Evolutionary conservation across 2,888 invertebrate genomes (phyloP).

Genomic region (Diarsia dahlii): DNA sequence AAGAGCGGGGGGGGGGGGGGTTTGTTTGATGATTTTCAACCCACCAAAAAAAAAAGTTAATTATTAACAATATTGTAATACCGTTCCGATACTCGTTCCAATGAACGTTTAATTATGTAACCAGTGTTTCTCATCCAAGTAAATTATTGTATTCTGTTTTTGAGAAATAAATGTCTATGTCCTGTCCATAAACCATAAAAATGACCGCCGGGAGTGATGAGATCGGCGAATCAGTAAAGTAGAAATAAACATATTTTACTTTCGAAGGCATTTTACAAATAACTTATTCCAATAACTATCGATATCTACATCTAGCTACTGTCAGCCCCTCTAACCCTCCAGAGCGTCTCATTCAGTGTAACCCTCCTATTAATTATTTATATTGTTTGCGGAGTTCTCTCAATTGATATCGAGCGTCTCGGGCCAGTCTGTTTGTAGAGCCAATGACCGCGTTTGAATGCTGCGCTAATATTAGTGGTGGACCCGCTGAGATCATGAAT

Average conservation of each 20-base stretch:
- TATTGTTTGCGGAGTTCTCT: slow-evolving; percentile 28
- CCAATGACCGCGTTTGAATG: slow-evolving; percentile 36
- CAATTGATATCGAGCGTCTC: slow-evolving; percentile 43
- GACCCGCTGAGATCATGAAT: slow-evolving; percentile 15
- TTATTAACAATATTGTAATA: too few species aligned
- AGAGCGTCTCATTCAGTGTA: background rate
- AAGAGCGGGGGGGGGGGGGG: too few species aligned
- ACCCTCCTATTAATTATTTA: slow-evolving; percentile 42
- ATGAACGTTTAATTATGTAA: too few species aligned
- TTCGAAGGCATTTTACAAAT: background rate
- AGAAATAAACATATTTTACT: background rate
- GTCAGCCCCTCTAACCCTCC: background rate
- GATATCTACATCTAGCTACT: background rate
- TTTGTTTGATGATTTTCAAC: too few species aligned
- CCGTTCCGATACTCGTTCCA: too few species aligned
- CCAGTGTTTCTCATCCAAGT: too few species aligned
- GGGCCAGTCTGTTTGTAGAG: slow-evolving; percentile 37
- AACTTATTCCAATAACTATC: background rate
- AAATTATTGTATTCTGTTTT: too few species aligned
- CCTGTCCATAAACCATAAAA: too few species aligned
- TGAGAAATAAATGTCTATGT: too few species aligned
- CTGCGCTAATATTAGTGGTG: slow-evolving; percentile 30
- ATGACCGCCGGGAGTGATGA: too few species aligned
- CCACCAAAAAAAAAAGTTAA: too few species aligned
- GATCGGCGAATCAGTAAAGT: too few species aligned